A percentile compares a stretch with the other conserved stretches of the same genome.
Conservation (phyloP, 2,113 vertebrate species). For the Egretta garzetta region DNA sequence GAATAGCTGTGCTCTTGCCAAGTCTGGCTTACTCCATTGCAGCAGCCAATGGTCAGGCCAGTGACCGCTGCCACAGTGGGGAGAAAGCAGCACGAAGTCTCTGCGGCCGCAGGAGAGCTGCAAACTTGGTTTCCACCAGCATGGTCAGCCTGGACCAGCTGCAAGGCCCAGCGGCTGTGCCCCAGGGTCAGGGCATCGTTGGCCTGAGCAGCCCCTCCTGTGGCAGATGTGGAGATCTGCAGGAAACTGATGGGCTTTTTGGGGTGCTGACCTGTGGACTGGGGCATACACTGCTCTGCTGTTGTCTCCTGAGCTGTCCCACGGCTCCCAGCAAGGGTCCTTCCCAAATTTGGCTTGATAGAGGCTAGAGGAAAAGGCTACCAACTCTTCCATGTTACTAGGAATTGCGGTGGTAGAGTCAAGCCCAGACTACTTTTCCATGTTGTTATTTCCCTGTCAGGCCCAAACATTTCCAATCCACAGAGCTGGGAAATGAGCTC, state of each 20-base stretch:
- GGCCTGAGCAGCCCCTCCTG: background rate
- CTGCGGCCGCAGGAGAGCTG: fast-evolving
- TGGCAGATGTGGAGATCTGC: background rate
- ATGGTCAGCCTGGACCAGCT: background rate
- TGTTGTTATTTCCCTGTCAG: background rate
- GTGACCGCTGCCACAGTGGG: fast-evolving
- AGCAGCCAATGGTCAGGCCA: fast-evolving
- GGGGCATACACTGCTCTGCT: background rate
- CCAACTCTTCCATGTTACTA: background rate
- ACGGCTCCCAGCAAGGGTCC: background rate
- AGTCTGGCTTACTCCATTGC: background rate
- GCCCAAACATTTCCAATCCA: background rate
- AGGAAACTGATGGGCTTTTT: background rate
- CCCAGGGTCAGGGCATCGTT: background rate
- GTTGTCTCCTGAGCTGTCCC: background rate
- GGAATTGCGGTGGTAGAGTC: background rate
- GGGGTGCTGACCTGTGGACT: background rate
- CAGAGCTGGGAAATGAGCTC: background rate
- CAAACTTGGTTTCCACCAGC: background rate
- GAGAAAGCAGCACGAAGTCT: fast-evolving
- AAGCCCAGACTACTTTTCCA: background rate
- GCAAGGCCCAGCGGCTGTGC: background rate
- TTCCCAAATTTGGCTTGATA: background rate
- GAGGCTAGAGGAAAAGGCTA: background rate
- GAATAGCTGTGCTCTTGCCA: constrained; percentile 31